Evolutionary conservation across 1,140 invertebrate species (phyloP), one percentile per base, ranked within the genome.

Genomic region (Drosophila lini): DNA sequence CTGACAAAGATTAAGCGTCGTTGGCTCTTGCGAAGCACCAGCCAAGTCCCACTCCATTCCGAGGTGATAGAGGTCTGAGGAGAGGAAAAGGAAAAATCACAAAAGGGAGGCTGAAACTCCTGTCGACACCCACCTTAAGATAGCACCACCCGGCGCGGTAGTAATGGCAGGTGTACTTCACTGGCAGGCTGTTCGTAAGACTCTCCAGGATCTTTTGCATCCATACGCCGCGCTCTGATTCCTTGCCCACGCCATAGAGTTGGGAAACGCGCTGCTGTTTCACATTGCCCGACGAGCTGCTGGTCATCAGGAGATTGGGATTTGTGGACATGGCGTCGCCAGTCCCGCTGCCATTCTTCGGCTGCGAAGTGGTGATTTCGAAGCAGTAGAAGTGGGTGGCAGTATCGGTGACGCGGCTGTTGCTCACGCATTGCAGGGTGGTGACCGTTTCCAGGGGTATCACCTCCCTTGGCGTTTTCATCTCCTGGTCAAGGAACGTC

Each of bases 41-140:
- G 56, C 97, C 97, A 98, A 1, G 96, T 95, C 42, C 95, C 94
- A 31, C 94, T 94, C 97, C 97, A 98, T 25, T 93, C 91, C 1
- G 95, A 94, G 53, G 94, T 95, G 22, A 96, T 94, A 13, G 91
- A 78, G 93, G 94, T 94, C 94, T 94, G 93, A 3, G n/a, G 5
- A 9, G 10, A 5, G 13, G 5, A 3, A 36, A 9, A 8, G 3
- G 3, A 62, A 6, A 58, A 6, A n/a, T 41, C 0, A 47, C 38
- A 3, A 3, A 1, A 13, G 15, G 15, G 4, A 28, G 9, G 9
- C 15, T 32, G 6, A 1, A 15, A 15, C 11, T 36, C 13, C 13
- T 36, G 4, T 0, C 10, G n/a, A n/a, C 10, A 13, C 19, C 69
- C 92, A 95, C 95, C 94, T 95, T 96, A 28, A 96, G 85, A 83